phyloP scores from a whole-genome alignment of 2,888 invertebrate genomes.

The Drosophila meridionalis region DNA sequence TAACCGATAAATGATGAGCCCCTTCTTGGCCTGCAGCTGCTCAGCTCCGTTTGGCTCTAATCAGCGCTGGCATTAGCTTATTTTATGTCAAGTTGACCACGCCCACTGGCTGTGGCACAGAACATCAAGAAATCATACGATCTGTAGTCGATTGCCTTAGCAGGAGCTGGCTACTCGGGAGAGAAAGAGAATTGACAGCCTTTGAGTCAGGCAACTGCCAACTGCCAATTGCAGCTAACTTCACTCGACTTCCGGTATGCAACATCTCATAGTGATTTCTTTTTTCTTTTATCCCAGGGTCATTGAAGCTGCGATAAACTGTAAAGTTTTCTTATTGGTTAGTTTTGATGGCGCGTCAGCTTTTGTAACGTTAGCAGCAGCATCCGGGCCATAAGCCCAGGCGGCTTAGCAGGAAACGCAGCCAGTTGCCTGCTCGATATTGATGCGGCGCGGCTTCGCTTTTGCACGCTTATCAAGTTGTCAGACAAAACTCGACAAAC shows the following conservation, averaged over 20 bases:
- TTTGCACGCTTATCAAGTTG: constrained; percentile 35
- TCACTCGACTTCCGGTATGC: neutral
- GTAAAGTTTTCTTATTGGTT: neutral
- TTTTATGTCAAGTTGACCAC: constrained; percentile 71
- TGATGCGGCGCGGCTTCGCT: constrained; percentile 13
- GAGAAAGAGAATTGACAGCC: neutral
- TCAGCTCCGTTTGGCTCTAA: constrained; percentile 37
- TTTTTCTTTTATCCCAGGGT: neutral
- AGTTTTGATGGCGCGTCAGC: neutral
- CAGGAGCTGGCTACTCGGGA: no score
- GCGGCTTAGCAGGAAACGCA: constrained; percentile 18
- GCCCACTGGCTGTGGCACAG: constrained; percentile 11
- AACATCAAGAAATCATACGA: no score
- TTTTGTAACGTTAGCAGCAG: neutral
- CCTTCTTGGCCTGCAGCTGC: constrained; percentile 32
- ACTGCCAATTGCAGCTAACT: neutral
- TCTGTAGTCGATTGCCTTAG: no score
- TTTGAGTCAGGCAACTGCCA: neutral
- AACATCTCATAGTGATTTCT: no score
- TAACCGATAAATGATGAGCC: constrained; percentile 55
- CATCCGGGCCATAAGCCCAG: constrained; percentile 23
- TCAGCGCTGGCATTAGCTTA: constrained; percentile 72
- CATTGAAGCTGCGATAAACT: neutral
- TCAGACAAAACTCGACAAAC: constrained; percentile 22
- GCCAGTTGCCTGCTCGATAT: constrained; percentile 14